Evolutionary conservation across 2,797 vertebrate species (phyloP).

Genomic region (Enteromius anoplus): DNA sequence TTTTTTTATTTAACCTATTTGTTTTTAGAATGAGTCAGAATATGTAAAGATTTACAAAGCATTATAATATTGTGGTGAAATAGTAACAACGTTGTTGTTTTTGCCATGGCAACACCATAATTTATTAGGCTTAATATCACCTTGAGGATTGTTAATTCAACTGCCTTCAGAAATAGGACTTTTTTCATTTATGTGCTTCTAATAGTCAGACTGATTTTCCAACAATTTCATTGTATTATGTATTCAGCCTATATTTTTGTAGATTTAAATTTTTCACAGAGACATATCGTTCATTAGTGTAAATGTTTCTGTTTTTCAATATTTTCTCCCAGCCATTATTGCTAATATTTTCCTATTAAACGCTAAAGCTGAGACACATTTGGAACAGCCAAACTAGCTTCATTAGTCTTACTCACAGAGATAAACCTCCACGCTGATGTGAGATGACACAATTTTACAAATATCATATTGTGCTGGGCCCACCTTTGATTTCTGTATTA

Average conservation of each 20-base stretch:
- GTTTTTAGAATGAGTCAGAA: not conserved
- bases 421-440: slow-evolving; percentile 17
- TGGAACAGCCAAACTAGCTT: not conserved
- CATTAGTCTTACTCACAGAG: slow-evolving; percentile 30
- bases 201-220: not conserved
- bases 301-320: slow-evolving; percentile 16
- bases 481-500: slow-evolving; percentile 42
- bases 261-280: not conserved
- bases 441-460: slow-evolving; percentile 25
- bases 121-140: not conserved
- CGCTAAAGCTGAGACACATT: not conserved
- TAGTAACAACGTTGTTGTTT: not conserved
- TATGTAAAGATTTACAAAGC: not conserved
- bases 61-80: not conserved
- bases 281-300: not conserved
- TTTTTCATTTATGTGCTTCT: not conserved
- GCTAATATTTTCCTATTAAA: not conserved
- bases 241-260: not conserved
- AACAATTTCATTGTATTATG: not conserved
- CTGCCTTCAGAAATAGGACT: not conserved
- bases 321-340: not conserved
- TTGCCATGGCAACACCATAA: slow-evolving; percentile 4
- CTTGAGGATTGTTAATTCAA: not conserved
- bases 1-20: not conserved
- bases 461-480: slow-evolving; percentile 28